These are phyloP conservation scores for Sebastes hubbsi DNA, from an alignment of 2,797 vertebrate species.

Conservation along the genomic window DNA sequence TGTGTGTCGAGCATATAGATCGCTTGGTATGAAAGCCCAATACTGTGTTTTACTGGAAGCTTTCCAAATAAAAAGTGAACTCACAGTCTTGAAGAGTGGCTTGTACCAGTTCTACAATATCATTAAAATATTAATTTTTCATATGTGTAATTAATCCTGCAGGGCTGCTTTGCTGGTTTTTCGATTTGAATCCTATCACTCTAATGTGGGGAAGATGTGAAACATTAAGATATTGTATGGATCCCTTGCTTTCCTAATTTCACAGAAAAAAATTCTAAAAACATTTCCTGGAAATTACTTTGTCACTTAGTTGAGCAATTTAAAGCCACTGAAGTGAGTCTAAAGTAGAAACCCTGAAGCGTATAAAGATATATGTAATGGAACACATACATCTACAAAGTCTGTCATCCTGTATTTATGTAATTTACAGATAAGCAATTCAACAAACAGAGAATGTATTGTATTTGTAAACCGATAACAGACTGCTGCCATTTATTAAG, in stretches of 20 bases:
- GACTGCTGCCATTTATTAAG: background rate
- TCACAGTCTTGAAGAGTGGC: background rate
- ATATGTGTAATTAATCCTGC: conserved; percentile 11
- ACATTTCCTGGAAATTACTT: background rate
- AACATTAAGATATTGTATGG: conserved; percentile 2
- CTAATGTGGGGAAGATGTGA: background rate
- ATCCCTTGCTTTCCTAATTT: conserved; percentile 1
- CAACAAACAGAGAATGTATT: background rate
- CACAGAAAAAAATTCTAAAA: background rate
- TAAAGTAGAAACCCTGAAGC: background rate
- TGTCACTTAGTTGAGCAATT: background rate
- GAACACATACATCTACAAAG: too few species aligned
- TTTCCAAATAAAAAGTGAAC: background rate
- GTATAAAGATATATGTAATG: too few species aligned
- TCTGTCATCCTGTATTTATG: background rate
- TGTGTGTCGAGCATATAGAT: background rate
- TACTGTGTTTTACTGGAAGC: background rate
- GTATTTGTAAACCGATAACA: background rate
- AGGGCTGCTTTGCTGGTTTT: conserved; percentile 7
- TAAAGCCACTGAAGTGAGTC: background rate
- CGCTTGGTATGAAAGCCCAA: background rate
- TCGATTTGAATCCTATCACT: background rate
- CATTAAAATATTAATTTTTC: background rate
- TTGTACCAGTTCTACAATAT: background rate
- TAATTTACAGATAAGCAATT: background rate